These are phyloP conservation scores for Heliconius ismenius DNA, from an alignment of 2,888 invertebrate species.

Conservation along the genomic window DNA sequence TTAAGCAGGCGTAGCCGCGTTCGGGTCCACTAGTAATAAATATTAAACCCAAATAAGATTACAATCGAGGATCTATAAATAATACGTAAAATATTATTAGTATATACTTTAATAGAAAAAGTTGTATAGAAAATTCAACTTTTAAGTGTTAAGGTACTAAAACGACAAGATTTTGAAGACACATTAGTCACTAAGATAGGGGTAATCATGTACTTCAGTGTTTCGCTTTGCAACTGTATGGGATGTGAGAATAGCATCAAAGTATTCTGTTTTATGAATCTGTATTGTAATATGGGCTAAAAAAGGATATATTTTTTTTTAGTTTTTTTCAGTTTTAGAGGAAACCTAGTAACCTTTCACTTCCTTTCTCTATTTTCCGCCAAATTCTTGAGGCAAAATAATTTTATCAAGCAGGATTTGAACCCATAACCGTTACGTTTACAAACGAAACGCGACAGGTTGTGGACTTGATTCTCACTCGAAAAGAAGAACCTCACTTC, in stretches of 20 bases:
- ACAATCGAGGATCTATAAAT: too few relatives aligned
- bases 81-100: too few relatives aligned
- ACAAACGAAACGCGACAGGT: neutral
- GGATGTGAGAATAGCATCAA: constrained; percentile 37
- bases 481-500: neutral
- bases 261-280: constrained; percentile 41
- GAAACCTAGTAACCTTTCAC: neutral
- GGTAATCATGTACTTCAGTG: constrained; percentile 37
- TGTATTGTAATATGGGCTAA: constrained; percentile 22
- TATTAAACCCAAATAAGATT: too few relatives aligned
- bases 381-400: neutral
- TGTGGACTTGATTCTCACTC: neutral
- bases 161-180: neutral
- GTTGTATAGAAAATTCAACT: too few relatives aligned
- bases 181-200: constrained; percentile 25
- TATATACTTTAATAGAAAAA: too few relatives aligned
- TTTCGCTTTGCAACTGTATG: constrained; percentile 31
- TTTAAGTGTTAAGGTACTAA: too few relatives aligned
- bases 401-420: neutral
- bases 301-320: constrained; percentile 10
- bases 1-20: too few relatives aligned
- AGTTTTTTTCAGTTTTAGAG: too few relatives aligned
- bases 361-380: neutral
- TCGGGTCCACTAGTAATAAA: too few relatives aligned
- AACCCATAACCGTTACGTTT: too few relatives aligned